Conservation (phyloP, 2,888 invertebrate genomes). For the Cephus nigrinus region DNA sequence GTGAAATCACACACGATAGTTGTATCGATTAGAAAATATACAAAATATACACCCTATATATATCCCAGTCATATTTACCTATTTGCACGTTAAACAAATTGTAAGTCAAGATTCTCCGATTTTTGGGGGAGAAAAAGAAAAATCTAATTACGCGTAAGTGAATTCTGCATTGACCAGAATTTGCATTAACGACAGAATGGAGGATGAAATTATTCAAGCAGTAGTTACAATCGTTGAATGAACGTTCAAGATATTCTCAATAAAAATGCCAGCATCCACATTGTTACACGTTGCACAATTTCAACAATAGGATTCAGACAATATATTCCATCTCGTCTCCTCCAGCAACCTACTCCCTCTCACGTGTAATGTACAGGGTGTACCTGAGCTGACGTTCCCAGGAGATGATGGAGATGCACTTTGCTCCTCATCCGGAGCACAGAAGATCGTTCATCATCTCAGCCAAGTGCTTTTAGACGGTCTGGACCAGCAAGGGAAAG, state of each 20-base stretch:
- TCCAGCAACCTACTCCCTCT: background rate
- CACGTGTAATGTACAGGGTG: background rate
- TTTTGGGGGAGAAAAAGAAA: background rate
- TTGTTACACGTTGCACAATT: background rate
- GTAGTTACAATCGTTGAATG: background rate
- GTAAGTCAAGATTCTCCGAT: background rate
- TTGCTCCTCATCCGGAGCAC: conserved; percentile 16
- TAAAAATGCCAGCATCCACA: background rate
- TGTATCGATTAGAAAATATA: background rate
- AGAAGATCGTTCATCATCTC: conserved; percentile 25
- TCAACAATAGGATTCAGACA: background rate
- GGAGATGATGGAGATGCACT: conserved; percentile 6
- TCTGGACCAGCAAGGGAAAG: background rate
- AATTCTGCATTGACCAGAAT: background rate
- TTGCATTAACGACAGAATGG: too few relatives aligned
- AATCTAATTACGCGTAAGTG: background rate
- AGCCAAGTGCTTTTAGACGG: conserved; percentile 22
- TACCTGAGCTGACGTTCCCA: background rate
- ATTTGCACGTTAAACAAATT: background rate
- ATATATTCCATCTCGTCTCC: background rate
- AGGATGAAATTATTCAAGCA: too few relatives aligned
- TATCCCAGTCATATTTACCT: background rate
- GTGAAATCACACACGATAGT: background rate
- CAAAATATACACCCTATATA: background rate
- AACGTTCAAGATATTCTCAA: background rate